Conservation (phyloP, 1,140 invertebrate genomes). For the Rhopalosiphum maidis region DNA sequence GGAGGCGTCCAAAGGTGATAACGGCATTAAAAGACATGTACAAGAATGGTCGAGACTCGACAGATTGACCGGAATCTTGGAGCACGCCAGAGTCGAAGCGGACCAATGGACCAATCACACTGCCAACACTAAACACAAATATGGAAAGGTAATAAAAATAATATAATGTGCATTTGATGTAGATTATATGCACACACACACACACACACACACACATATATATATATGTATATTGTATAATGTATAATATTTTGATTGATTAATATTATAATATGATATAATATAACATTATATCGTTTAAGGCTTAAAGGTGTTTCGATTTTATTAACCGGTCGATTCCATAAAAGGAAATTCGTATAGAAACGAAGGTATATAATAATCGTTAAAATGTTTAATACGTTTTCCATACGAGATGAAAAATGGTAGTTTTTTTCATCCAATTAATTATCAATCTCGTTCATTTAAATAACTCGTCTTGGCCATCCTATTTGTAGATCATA, state of each 20-base stretch:
- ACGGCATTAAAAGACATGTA: conserved; percentile 64
- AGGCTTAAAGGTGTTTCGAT: not conserved
- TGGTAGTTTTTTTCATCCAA: not conserved
- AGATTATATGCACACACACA: not conserved
- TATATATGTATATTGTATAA: too few species aligned
- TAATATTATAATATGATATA: not conserved
- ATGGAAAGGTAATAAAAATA: conserved; percentile 65
- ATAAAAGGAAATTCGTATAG: conserved; percentile 16
- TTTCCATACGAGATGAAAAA: not conserved
- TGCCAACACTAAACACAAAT: conserved; percentile 65
- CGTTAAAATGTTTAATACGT: not conserved
- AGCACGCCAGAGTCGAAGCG: conserved; percentile 66
- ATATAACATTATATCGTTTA: not conserved
- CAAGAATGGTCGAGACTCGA: conserved; percentile 67
- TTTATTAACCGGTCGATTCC: conserved; percentile 24
- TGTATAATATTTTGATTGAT: not conserved
- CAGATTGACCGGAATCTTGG: conserved; percentile 66
- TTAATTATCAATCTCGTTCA: not conserved
- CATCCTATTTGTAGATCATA: not conserved
- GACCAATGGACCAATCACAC: conserved; percentile 66
- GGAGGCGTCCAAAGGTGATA: conserved; percentile 62
- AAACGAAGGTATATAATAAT: not conserved
- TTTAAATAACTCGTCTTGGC: not conserved
- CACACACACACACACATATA: too few species aligned
- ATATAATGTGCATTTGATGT: not conserved